Evolutionary conservation across 1,140 invertebrate genomes (phyloP).

Genomic region (Pachyrhynchus sulphureomaculatus): DNA sequence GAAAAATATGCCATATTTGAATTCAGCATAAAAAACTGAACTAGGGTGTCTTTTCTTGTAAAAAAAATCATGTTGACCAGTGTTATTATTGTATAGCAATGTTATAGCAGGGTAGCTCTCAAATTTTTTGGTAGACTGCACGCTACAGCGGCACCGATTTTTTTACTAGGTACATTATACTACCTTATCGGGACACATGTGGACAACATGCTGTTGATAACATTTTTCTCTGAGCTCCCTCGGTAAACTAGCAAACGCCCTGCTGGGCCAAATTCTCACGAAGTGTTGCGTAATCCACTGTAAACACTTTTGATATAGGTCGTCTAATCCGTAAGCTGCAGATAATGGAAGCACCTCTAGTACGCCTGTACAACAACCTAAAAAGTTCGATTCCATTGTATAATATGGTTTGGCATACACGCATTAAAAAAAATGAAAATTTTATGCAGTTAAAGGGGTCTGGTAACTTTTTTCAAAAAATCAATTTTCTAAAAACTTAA

Average conservation of each 20-base stretch:
- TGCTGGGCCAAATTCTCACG: conserved; percentile 81
- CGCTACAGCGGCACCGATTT: too few relatives aligned
- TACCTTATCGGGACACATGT: conserved; percentile 59
- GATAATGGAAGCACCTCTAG: conserved; percentile 80
- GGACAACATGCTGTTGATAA: conserved; percentile 76
- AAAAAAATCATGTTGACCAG: too few relatives aligned
- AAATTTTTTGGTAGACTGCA: too few relatives aligned
- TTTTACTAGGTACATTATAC: too few relatives aligned
- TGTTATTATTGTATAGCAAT: too few relatives aligned
- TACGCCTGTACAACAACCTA: conserved; percentile 55
- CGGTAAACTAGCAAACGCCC: conserved; percentile 78
- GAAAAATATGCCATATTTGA: too few relatives aligned
- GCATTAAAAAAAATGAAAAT: not conserved
- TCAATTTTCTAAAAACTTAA: too few relatives aligned
- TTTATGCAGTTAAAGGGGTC: not conserved
- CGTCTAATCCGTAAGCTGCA: conserved; percentile 81
- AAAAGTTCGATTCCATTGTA: not conserved
- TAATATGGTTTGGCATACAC: not conserved
- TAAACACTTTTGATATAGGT: conserved; percentile 80
- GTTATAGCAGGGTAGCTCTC: too few relatives aligned
- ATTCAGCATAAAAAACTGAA: too few relatives aligned
- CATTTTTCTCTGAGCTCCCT: conserved; percentile 79
- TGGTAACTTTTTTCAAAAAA: too few relatives aligned
- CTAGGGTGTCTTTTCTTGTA: too few relatives aligned
- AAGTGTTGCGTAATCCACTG: conserved; percentile 85